Evolutionary conservation across 2,888 invertebrate species (phyloP).

Genomic region (Helleia helle): DNA sequence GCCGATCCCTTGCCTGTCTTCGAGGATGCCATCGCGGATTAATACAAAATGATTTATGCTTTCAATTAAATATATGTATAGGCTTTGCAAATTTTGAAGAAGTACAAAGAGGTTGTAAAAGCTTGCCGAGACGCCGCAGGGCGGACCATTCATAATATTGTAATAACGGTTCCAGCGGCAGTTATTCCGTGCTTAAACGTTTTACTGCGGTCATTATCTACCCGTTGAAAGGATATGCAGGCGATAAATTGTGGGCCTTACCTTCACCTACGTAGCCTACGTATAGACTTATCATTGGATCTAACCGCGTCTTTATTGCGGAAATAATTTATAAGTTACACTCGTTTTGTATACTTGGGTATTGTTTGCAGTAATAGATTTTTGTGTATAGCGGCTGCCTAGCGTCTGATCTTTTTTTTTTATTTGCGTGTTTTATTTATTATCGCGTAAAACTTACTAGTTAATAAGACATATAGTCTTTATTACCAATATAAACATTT

Average conservation of each 20-base stretch:
- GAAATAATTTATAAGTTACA: slow-evolving; percentile 39
- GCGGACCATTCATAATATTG: slow-evolving; percentile 72
- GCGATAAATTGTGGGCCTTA: slow-evolving; percentile 63
- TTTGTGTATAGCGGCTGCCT: too few species aligned
- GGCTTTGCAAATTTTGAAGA: slow-evolving; percentile 11
- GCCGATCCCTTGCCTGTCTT: too few species aligned
- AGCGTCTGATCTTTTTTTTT: too few species aligned
- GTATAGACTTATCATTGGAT: slow-evolving; percentile 42
- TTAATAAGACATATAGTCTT: too few species aligned
- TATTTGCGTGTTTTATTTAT: too few species aligned
- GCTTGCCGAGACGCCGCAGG: slow-evolving; percentile 35
- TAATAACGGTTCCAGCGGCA: slow-evolving; percentile 70
- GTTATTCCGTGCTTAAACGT: slow-evolving; percentile 73
- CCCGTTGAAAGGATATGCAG: slow-evolving; percentile 73
- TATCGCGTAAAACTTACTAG: too few species aligned
- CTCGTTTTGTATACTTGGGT: slow-evolving; percentile 28
- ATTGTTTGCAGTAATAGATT: too few species aligned
- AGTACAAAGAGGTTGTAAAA: slow-evolving; percentile 27
- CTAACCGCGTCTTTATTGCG: slow-evolving; percentile 37
- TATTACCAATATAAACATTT: too few species aligned
- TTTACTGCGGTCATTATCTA: slow-evolving; percentile 74
- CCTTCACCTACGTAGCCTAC: slow-evolving; percentile 49
- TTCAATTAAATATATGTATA: not conserved
- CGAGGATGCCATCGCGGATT: too few species aligned
- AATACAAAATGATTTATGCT: too few species aligned